Percentiles rank a stretch among this genome's conserved stretches.
These are phyloP conservation scores for Drosophila nr. medialis DNA, from an alignment of 2,888 invertebrate genomes.

Conservation along the genomic window DNA sequence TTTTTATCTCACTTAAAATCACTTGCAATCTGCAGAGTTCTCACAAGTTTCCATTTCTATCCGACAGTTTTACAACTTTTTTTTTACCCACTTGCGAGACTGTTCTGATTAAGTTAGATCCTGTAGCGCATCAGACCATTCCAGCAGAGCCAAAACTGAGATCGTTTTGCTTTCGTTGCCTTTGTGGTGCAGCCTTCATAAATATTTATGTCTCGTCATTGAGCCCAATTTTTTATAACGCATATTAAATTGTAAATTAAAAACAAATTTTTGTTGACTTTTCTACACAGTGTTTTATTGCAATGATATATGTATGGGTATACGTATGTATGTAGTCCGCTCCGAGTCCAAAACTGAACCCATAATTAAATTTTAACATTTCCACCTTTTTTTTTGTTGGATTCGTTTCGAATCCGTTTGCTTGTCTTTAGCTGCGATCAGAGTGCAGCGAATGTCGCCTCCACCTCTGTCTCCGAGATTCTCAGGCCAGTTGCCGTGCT, in stretches of 20 bases:
- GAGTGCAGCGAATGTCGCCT: constrained; percentile 48
- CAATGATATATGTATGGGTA: constrained; percentile 47
- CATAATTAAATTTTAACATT: constrained; percentile 80
- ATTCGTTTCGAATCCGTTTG: constrained; percentile 26
- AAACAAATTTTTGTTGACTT: constrained; percentile 79
- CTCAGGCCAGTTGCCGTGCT: constrained; percentile 51
- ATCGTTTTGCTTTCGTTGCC: constrained; percentile 38
- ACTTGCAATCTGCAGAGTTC: background rate
- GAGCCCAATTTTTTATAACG: constrained; percentile 79
- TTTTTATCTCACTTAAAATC: constrained; percentile 18
- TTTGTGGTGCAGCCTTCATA: constrained; percentile 66
- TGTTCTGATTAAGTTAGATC: constrained; percentile 4
- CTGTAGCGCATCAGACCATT: constrained; percentile 43
- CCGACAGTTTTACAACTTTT: background rate
- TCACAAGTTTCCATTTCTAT: constrained; percentile 4
- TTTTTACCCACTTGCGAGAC: constrained; percentile 1
- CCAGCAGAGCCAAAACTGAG: constrained; percentile 28
- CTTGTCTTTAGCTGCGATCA: constrained; percentile 22
- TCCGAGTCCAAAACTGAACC: constrained; percentile 55
- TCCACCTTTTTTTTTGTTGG: constrained; percentile 64
- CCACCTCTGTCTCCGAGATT: constrained; percentile 27
- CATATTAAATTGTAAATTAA: constrained; percentile 80
- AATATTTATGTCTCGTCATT: constrained; percentile 78
- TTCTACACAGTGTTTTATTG: constrained; percentile 72
- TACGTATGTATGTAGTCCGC: constrained; percentile 22